phyloP scores from a whole-genome alignment of 2,888 invertebrate genomes.

The Melanostoma scalare region DNA sequence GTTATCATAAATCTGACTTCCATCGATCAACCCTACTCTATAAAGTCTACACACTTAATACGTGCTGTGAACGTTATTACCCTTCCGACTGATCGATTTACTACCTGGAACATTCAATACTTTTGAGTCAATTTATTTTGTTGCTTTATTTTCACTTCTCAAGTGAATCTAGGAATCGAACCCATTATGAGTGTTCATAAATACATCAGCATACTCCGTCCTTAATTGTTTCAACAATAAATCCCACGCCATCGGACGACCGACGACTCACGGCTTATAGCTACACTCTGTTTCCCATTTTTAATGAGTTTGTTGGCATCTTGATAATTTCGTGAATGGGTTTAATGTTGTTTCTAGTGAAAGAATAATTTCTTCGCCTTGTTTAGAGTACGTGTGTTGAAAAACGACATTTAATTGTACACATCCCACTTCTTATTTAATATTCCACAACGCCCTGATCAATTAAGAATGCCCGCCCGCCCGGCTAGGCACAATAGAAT shows the following conservation, averaged over 20 bases:
- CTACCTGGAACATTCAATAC: not conserved
- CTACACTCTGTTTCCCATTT: slow-evolving; percentile 1
- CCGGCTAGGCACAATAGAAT: not conserved
- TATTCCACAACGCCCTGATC: slow-evolving; percentile 17
- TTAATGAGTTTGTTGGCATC: slow-evolving; percentile 12
- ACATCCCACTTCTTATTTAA: slow-evolving; percentile 4
- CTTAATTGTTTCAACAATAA: slow-evolving; percentile 17
- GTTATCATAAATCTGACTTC: not conserved
- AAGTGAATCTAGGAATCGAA: not conserved
- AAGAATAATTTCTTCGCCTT: no score
- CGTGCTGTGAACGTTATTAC: not conserved
- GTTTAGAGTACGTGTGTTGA: no score
- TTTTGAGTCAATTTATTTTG: slow-evolving; percentile 16
- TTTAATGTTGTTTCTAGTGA: no score
- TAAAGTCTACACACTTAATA: not conserved
- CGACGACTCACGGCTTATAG: not conserved
- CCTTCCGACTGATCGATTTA: not conserved
- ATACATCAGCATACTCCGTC: slow-evolving; percentile 23
- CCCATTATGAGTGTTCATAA: slow-evolving; percentile 23
- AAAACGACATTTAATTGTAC: slow-evolving; percentile 1
- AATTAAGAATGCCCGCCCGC: not conserved
- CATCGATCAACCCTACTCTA: not conserved
- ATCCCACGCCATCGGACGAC: not conserved
- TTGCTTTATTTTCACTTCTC: not conserved
- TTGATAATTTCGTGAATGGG: slow-evolving; percentile 4